phyloP scores from a whole-genome alignment of 1,140 invertebrate genomes.

The Scaptomyza pallida region DNA sequence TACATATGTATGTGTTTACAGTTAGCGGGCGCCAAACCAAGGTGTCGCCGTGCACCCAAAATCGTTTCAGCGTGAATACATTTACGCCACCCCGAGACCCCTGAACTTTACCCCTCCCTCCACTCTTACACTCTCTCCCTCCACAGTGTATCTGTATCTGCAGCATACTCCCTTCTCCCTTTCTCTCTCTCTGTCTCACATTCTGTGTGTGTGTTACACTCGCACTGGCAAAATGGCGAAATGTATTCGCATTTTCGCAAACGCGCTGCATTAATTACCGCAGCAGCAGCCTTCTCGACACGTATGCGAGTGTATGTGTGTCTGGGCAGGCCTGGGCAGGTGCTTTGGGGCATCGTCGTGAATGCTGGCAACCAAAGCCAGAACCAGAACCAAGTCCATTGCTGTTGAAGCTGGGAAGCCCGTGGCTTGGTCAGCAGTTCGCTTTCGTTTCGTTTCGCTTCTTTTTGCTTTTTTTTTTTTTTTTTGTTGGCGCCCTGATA shows the following conservation, averaged over 20 bases:
- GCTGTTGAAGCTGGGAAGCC: conserved; percentile 9
- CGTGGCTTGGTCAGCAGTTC: conserved; percentile 66
- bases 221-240: conserved; percentile 54
- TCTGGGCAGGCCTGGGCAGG: conserved; percentile 29
- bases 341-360: conserved; percentile 54
- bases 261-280: conserved; percentile 81
- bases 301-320: conserved; percentile 15
- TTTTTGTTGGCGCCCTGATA: conserved; percentile 58
- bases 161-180: conserved; percentile 9
- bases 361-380: conserved; percentile 28
- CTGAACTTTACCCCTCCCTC: neutral
- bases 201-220: too few species aligned
- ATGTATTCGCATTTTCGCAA: conserved; percentile 82
- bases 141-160: conserved; percentile 30
- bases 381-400: conserved; percentile 3
- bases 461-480: conserved; percentile 22
- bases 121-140: neutral
- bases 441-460: conserved; percentile 45
- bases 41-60: conserved; percentile 79
- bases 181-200: neutral
- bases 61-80: conserved; percentile 81
- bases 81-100: conserved; percentile 46
- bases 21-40: conserved; percentile 81
- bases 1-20: conserved; percentile 78
- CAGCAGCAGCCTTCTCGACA: conserved; percentile 68